These are phyloP conservation scores for Maconellicoccus hirsutus DNA, from an alignment of 1,140 invertebrate species.

Conservation along the genomic window DNA sequence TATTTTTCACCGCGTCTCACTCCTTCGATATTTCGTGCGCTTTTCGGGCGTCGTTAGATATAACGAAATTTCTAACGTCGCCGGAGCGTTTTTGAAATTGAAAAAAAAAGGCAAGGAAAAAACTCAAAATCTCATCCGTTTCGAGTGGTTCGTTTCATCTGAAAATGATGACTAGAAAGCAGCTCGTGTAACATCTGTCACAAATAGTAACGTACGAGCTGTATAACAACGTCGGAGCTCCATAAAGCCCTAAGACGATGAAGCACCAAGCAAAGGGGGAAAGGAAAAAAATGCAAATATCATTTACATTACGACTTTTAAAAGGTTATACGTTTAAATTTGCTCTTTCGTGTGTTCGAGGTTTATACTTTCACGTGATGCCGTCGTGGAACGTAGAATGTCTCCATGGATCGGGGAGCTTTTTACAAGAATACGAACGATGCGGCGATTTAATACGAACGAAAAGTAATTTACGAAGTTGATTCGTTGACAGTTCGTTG, in stretches of 20 bases:
- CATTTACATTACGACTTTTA: background rate
- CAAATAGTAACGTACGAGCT: conserved; percentile 4
- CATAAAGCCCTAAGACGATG: too few species aligned
- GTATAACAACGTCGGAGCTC: background rate
- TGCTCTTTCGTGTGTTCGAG: background rate
- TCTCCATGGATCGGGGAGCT: too few species aligned
- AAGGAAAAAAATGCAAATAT: background rate
- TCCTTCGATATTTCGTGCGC: too few species aligned
- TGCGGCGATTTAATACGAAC: too few species aligned
- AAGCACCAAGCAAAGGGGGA: background rate
- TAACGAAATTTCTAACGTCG: background rate
- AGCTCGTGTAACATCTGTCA: conserved; percentile 3
- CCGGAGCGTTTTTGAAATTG: background rate
- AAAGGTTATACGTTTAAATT: background rate
- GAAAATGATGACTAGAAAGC: conserved; percentile 8
- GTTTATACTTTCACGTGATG: too few species aligned
- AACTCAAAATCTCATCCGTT: background rate
- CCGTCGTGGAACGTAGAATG: too few species aligned
- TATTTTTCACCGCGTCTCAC: background rate
- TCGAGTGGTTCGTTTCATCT: conserved; percentile 2
- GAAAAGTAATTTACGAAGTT: too few species aligned
- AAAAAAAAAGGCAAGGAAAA: background rate
- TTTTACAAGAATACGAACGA: too few species aligned
- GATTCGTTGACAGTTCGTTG: too few species aligned
- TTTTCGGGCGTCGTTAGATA: background rate